Conservation (phyloP, 64 coral and sea anemone species). For the Montipora efflorescens region DNA sequence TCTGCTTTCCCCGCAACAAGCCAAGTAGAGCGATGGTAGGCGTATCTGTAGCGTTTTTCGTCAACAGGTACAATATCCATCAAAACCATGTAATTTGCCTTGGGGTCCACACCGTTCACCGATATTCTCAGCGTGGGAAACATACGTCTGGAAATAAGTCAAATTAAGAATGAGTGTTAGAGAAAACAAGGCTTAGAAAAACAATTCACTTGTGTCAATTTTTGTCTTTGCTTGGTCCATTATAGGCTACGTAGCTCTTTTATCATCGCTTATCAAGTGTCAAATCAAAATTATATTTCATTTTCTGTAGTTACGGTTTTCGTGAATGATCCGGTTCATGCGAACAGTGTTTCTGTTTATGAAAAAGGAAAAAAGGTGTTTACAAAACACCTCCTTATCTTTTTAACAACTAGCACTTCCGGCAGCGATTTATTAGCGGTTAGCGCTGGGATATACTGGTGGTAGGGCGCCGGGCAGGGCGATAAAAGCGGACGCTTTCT, state of each 20-base stretch:
- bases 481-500: slow-evolving; percentile 31
- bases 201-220: background rate
- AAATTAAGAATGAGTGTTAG: background rate
- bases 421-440: slow-evolving; percentile 45
- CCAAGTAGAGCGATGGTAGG: slow-evolving; percentile 99
- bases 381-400: slow-evolving; percentile 57
- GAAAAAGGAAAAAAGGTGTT: slow-evolving; percentile 26
- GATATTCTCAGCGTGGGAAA: slow-evolving; percentile 96
- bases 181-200: background rate
- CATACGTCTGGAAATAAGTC: slow-evolving; percentile 82
- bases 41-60: slow-evolving; percentile 97
- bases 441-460: slow-evolving; percentile 34
- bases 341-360: slow-evolving; percentile 12
- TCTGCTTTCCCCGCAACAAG: slow-evolving; percentile 97
- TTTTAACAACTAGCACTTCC: slow-evolving; percentile 60
- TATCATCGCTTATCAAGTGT: slow-evolving; percentile 16
- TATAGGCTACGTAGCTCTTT: background rate
- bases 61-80: slow-evolving; percentile 99
- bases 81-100: slow-evolving; percentile 98
- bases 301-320: slow-evolving; percentile 9
- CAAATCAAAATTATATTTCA: slow-evolving; percentile 22
- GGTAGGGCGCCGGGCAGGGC: slow-evolving; percentile 3
- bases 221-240: slow-evolving; percentile 7
- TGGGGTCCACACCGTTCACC: slow-evolving; percentile 89
- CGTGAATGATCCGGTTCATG: slow-evolving; percentile 30